Evolutionary conservation across 2,797 vertebrate genomes (phyloP).

Genomic region (Aratinga solstitialis): DNA sequence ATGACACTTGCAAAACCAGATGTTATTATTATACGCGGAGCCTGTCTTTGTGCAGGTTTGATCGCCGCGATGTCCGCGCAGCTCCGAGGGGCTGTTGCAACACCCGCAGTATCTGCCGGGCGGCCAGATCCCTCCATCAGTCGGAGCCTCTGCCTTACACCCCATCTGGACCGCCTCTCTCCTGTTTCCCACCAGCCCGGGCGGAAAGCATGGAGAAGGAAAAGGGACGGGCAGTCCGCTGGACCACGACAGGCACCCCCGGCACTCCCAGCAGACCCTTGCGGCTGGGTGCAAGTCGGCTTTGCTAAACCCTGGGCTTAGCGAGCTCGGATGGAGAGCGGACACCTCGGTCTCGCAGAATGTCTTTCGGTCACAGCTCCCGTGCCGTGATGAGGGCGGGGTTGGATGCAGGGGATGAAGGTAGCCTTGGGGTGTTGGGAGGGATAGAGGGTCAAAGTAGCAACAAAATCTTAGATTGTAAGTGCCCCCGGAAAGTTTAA

Average conservation of each 20-base stretch:
- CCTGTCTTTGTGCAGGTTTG: neutral
- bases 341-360: neutral
- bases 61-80: neutral
- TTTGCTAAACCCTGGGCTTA: neutral
- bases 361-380: neutral
- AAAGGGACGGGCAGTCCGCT: rapidly evolving
- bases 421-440: too few relatives aligned
- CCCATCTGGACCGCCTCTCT: neutral
- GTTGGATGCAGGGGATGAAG: neutral
- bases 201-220: neutral
- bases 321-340: neutral
- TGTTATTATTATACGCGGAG: neutral
- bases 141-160: neutral
- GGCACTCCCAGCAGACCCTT: neutral
- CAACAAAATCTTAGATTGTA: neutral
- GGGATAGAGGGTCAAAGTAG: rapidly evolving
- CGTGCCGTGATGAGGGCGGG: neutral
- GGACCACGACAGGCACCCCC: neutral
- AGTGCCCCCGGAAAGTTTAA: neutral
- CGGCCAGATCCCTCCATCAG: neutral
- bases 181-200: neutral
- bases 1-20: neutral
- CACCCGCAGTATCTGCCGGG: too few relatives aligned
- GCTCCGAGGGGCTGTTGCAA: neutral
- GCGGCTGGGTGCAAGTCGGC: neutral